A percentile compares a stretch with the other conserved stretches of the same genome.
Conservation (phyloP, 2,113 vertebrate species). For the Atractosteus spatula region DNA sequence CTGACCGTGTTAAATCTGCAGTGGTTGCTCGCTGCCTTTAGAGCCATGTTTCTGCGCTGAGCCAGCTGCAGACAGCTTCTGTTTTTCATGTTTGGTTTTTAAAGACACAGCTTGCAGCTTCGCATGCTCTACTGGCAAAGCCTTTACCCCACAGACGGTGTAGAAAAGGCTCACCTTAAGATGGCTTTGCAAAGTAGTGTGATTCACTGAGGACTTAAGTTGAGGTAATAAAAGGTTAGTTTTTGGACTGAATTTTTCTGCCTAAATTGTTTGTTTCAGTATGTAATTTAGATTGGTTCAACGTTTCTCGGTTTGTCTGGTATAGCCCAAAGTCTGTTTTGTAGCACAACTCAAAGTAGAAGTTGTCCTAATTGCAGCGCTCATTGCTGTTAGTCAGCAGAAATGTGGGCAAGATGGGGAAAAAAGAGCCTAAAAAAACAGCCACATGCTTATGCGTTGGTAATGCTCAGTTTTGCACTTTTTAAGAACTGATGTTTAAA, state of each 20-base stretch:
- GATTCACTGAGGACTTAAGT: too few relatives aligned
- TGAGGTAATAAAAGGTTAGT: too few relatives aligned
- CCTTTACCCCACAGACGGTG: too few relatives aligned
- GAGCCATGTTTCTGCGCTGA: background rate
- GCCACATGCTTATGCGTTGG: slow-evolving; percentile 43
- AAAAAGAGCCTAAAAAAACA: slow-evolving; percentile 20
- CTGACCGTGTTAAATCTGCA: background rate
- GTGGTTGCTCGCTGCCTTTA: background rate
- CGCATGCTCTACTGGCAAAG: too few relatives aligned
- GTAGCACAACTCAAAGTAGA: slow-evolving; percentile 7
- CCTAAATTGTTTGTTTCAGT: too few relatives aligned
- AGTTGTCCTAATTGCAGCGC: slow-evolving; percentile 14
- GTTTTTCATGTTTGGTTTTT: too few relatives aligned
- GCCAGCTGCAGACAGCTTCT: background rate
- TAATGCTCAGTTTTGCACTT: slow-evolving; percentile 52
- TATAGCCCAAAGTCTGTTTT: background rate
- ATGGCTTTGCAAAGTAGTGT: too few relatives aligned
- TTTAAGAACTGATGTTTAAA: slow-evolving; percentile 36
- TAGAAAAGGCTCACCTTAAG: too few relatives aligned
- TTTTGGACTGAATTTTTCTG: too few relatives aligned
- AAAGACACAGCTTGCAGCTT: too few relatives aligned
- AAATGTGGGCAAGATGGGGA: slow-evolving; percentile 10
- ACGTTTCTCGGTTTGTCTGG: background rate
- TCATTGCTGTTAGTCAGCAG: slow-evolving; percentile 24
- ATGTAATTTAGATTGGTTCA: too few relatives aligned